Conservation (phyloP, 2,888 invertebrate genomes). For the Fabriciana adippe region DNA sequence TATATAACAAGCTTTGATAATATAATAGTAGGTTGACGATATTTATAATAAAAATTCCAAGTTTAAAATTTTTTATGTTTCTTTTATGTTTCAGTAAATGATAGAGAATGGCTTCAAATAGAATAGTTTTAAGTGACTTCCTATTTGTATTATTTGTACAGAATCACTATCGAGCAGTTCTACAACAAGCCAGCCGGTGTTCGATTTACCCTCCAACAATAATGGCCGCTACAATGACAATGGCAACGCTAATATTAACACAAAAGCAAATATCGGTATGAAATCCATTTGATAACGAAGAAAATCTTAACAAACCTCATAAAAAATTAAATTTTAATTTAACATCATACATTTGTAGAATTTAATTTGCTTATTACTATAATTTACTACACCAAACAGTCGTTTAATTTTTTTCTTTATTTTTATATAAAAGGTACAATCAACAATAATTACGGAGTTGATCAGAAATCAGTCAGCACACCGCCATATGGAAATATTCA, state of each 20-base stretch:
- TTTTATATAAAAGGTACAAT: conserved; percentile 32
- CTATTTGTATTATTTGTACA: conserved; percentile 43
- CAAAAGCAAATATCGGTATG: conserved; percentile 57
- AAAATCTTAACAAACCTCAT: too few species aligned
- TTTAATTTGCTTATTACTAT: background rate
- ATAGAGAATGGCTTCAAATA: background rate
- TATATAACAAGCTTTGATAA: too few species aligned
- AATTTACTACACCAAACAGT: background rate
- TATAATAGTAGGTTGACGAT: too few species aligned
- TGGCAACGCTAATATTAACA: conserved; percentile 43
- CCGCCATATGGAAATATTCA: conserved; percentile 70
- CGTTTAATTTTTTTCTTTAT: background rate
- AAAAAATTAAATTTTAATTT: too few species aligned
- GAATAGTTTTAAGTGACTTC: too few species aligned
- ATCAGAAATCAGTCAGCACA: conserved; percentile 60
- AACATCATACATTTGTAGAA: too few species aligned
- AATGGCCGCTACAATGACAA: conserved; percentile 59
- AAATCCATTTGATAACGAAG: background rate
- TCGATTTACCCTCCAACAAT: conserved; percentile 55
- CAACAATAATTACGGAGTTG: conserved; percentile 54
- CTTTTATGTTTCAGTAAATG: too few species aligned
- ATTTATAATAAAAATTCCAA: too few species aligned
- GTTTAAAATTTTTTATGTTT: too few species aligned
- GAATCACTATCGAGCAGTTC: conserved; percentile 85
- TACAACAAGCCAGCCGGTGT: conserved; percentile 77